Percentiles rank a stretch among this genome's conserved stretches.
phyloP scores from a whole-genome alignment of 2,113 vertebrate genomes.

The Xyliphius kryptos region DNA sequence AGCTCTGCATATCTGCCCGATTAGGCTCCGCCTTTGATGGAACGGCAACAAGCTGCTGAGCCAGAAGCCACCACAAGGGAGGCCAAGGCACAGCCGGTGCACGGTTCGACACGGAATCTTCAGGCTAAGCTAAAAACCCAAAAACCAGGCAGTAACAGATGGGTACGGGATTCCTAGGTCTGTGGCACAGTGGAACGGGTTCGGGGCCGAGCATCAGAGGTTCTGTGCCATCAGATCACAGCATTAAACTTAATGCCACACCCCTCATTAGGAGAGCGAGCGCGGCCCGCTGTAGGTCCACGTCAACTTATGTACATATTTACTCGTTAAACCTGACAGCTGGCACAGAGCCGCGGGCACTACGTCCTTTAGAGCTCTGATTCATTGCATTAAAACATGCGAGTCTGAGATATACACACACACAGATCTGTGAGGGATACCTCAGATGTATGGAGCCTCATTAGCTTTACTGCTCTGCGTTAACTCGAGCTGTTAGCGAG shows the following conservation, averaged over 20 bases:
- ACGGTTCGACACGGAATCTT: conserved; percentile 62
- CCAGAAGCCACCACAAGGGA: conserved; percentile 54
- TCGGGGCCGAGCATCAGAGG: too few species aligned
- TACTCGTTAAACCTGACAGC: background rate
- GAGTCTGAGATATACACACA: too few species aligned
- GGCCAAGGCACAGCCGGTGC: conserved; percentile 60
- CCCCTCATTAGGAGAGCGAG: background rate
- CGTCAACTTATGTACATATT: background rate
- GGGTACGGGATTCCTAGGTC: conserved; percentile 58
- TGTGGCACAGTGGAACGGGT: background rate
- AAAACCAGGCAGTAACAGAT: conserved; percentile 64
- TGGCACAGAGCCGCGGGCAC: background rate
- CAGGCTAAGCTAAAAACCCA: conserved; percentile 54
- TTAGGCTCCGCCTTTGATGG: conserved; percentile 30
- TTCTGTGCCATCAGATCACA: too few species aligned
- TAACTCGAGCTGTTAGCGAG: background rate
- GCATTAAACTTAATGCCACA: too few species aligned
- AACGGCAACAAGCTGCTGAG: conserved; percentile 44
- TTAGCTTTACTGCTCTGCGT: background rate
- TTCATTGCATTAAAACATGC: background rate
- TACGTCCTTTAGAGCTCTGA: background rate
- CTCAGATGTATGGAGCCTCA: background rate
- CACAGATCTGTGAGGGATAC: too few species aligned
- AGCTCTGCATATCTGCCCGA: conserved; percentile 25
- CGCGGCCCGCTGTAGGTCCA: background rate